Conservation (phyloP, 2,113 vertebrate genomes). For the Aptenodytes patagonicus region DNA sequence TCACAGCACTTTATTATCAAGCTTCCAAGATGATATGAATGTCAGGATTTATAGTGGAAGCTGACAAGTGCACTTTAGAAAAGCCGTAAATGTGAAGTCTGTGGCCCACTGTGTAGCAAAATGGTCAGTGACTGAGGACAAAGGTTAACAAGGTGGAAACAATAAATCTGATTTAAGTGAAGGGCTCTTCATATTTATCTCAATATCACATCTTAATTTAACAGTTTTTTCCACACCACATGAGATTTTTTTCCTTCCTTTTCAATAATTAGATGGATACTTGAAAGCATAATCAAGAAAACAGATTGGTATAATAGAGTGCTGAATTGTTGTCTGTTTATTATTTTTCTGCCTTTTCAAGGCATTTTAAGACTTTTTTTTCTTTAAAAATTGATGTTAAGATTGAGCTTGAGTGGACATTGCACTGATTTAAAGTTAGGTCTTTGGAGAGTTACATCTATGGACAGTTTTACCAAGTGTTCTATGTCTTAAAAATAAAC, state of each 20-base stretch:
- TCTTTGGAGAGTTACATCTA: background rate
- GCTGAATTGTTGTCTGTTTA: background rate
- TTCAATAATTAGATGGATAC: background rate
- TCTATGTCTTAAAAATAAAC: background rate
- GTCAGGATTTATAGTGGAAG: background rate
- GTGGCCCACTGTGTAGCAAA: background rate
- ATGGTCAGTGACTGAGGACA: background rate
- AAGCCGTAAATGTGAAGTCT: background rate
- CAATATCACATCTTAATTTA: background rate
- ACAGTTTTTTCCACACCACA: background rate
- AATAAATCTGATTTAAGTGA: constrained; percentile 21
- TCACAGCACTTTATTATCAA: background rate
- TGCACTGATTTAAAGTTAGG: background rate
- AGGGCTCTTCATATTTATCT: background rate
- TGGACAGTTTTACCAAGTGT: background rate
- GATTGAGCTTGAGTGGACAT: background rate
- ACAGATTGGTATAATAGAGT: background rate
- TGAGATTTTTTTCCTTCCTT: background rate
- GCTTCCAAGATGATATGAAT: background rate
- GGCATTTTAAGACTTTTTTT: background rate
- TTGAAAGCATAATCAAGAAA: background rate
- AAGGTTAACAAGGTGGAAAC: constrained; percentile 17
- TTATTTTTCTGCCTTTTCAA: background rate
- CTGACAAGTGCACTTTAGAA: background rate
- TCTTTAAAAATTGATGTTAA: background rate